Evolutionary conservation across 2,113 vertebrate genomes (phyloP).

Genomic region (Rallus limicola): DNA sequence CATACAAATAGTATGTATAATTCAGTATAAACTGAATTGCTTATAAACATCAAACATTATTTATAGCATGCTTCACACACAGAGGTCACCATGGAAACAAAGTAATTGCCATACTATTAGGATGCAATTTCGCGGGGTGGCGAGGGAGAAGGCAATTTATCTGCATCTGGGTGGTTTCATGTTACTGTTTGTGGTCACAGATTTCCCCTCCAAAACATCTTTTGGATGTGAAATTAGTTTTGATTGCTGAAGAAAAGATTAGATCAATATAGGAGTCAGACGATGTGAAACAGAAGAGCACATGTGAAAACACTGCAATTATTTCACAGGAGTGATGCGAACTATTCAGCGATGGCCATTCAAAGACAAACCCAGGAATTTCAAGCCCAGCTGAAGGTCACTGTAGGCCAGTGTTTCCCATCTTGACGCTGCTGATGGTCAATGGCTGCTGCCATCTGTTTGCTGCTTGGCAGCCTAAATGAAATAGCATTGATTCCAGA

Average conservation of each 20-base stretch:
- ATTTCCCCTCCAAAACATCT: neutral
- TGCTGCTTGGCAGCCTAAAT: neutral
- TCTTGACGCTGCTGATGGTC: neutral
- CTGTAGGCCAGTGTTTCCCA: neutral
- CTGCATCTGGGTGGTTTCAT: slow-evolving; percentile 18
- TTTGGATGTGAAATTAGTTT: neutral
- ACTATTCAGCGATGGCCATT: neutral
- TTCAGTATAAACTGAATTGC: neutral
- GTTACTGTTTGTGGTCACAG: neutral
- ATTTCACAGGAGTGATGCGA: neutral
- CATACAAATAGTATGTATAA: slow-evolving; percentile 4
- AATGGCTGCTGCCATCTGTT: neutral
- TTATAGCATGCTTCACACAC: neutral
- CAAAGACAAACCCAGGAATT: neutral
- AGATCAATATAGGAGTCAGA: neutral
- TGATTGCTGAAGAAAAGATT: slow-evolving; percentile 3
- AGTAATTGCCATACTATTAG: slow-evolving; percentile 41
- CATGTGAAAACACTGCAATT: neutral
- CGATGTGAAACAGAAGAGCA: neutral
- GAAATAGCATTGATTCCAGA: neutral
- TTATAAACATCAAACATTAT: slow-evolving; percentile 46
- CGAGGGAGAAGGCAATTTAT: slow-evolving; percentile 8
- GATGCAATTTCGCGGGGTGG: neutral
- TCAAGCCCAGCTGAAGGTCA: neutral
- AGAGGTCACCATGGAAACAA: slow-evolving; percentile 13